Conservation (phyloP, 2,888 invertebrate genomes). For the Nymphalis c-album region DNA sequence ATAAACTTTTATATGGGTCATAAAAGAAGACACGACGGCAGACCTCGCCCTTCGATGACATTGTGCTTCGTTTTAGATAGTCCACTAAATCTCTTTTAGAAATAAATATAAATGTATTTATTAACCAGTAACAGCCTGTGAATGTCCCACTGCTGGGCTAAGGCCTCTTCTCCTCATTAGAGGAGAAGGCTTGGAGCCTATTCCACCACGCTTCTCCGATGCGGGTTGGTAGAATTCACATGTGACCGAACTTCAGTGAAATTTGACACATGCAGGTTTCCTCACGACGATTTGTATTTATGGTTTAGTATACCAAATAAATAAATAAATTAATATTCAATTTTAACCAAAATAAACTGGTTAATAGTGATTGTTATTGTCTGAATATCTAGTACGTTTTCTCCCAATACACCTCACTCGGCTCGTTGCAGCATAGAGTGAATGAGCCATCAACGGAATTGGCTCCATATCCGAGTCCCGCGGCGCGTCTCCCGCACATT, state of each 20-base stretch:
- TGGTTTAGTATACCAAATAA: no score
- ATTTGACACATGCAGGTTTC: no score
- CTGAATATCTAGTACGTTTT: slow-evolving; percentile 64
- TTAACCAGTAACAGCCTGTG: no score
- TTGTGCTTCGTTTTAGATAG: slow-evolving; percentile 44
- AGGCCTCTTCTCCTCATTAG: no score
- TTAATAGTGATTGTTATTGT: neutral
- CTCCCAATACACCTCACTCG: slow-evolving; percentile 78
- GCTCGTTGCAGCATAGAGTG: slow-evolving; percentile 75
- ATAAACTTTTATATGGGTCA: slow-evolving; percentile 55
- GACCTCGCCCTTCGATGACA: slow-evolving; percentile 44
- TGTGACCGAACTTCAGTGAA: no score
- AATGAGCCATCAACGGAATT: slow-evolving; percentile 76
- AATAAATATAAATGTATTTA: slow-evolving; percentile 10
- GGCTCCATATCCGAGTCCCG: slow-evolving; percentile 50
- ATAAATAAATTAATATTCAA: neutral
- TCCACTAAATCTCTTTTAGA: slow-evolving; percentile 35
- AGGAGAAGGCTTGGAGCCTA: no score
- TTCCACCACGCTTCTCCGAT: no score
- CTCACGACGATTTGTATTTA: no score
- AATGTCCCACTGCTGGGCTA: no score
- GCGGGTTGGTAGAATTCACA: no score
- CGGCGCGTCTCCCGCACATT: slow-evolving; percentile 27
- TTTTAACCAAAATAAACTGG: neutral
- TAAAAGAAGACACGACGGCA: slow-evolving; percentile 50